Evolutionary conservation across 2,888 invertebrate species (phyloP).

Genomic region (Teleogryllus oceanicus): DNA sequence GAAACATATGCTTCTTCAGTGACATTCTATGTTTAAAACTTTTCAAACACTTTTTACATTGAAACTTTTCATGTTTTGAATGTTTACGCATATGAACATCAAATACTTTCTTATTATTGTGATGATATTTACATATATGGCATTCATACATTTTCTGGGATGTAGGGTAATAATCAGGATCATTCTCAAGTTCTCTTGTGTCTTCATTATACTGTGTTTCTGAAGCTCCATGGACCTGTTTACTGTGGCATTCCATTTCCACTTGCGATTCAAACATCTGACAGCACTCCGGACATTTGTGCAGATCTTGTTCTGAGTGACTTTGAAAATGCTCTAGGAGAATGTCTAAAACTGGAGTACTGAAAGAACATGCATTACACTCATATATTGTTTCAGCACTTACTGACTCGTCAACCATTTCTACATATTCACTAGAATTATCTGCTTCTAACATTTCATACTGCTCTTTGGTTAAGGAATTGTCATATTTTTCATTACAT

Average conservation of each 20-base stretch:
- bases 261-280: constrained; percentile 31
- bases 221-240: constrained; percentile 29
- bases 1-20: constrained; percentile 27
- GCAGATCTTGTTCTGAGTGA: constrained; percentile 26
- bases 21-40: constrained; percentile 27
- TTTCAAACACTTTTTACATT: constrained; percentile 32
- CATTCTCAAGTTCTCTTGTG: not conserved
- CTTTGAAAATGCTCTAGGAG: constrained; percentile 27
- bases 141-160: constrained; percentile 30
- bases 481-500: not conserved
- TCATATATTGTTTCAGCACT: constrained; percentile 25
- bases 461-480: not conserved
- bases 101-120: constrained; percentile 27
- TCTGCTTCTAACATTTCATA: not conserved
- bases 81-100: constrained; percentile 32
- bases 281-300: constrained; percentile 36
- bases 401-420: not conserved
- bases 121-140: constrained; percentile 31
- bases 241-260: constrained; percentile 34
- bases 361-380: constrained; percentile 28
- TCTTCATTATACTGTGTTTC: not conserved
- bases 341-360: constrained; percentile 20
- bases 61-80: constrained; percentile 21
- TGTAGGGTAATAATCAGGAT: not conserved
- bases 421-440: not conserved